These are phyloP conservation scores for Botia kubotai DNA, from an alignment of 2,797 vertebrate genomes.

Conservation along the genomic window DNA sequence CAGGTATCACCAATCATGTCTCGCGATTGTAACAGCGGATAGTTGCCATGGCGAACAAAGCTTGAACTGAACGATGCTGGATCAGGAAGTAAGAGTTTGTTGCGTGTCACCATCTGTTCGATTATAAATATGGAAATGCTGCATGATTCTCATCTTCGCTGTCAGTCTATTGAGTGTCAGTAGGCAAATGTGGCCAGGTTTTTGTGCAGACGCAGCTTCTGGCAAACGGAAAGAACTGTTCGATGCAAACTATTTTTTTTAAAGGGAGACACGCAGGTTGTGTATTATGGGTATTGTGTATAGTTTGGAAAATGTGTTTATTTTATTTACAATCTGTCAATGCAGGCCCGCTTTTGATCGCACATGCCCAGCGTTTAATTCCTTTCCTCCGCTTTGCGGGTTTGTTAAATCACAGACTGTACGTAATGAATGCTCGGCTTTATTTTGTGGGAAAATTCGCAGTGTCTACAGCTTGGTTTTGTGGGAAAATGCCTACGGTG, in stretches of 20 bases:
- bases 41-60: not conserved
- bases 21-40: not conserved
- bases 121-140: conserved; percentile 52
- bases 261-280: not conserved
- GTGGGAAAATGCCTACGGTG: not conserved
- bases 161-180: conserved; percentile 23
- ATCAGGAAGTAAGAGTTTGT: conserved; percentile 18
- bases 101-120: conserved; percentile 27
- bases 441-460: conserved; percentile 3
- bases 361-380: not conserved
- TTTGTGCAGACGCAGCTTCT: not conserved
- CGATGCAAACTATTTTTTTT: conserved; percentile 42
- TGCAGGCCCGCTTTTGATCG: conserved; percentile 27
- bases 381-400: not conserved
- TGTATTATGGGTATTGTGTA: not conserved
- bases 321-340: conserved; percentile 1
- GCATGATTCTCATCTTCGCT: conserved; percentile 35
- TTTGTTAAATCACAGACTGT: conserved; percentile 4
- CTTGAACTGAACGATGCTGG: conserved; percentile 9
- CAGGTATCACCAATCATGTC: not conserved
- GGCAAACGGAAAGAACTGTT: not conserved
- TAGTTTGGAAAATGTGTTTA: conserved; percentile 1
- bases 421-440: not conserved
- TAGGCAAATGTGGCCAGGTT: conserved; percentile 52
- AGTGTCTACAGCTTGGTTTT: not conserved